Conservation (phyloP, 2,888 invertebrate species). For the Tetranychus truncatus region DNA sequence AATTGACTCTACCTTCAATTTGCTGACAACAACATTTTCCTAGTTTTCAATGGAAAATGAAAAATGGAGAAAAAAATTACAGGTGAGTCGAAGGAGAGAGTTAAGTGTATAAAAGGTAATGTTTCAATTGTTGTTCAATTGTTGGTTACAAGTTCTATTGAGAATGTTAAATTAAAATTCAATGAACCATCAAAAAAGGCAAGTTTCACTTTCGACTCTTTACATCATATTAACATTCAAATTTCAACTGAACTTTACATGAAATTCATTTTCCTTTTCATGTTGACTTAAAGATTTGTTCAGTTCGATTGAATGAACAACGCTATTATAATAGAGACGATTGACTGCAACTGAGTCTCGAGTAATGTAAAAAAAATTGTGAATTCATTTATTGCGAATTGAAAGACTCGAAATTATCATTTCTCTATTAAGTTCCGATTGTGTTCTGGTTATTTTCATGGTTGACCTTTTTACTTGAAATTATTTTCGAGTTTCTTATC, state of each 20-base stretch:
- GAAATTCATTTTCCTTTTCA: too few relatives aligned
- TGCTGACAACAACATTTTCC: slow-evolving; percentile 4
- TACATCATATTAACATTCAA: too few relatives aligned
- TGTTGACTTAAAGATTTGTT: too few relatives aligned
- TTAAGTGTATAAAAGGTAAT: not conserved
- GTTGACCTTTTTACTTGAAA: too few relatives aligned
- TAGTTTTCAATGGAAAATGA: not conserved
- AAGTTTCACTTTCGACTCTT: too few relatives aligned
- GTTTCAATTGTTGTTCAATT: not conserved
- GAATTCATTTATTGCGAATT: not conserved
- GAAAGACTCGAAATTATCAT: not conserved
- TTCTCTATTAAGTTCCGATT: not conserved
- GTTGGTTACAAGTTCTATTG: not conserved
- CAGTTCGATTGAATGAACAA: too few relatives aligned
- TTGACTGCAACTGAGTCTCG: too few relatives aligned
- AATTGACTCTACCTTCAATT: not conserved
- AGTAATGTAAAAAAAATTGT: not conserved
- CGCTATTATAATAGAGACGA: too few relatives aligned
- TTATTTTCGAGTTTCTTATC: too few relatives aligned
- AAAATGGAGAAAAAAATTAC: not conserved
- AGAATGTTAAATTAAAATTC: not conserved
- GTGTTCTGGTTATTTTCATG: too few relatives aligned
- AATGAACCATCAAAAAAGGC: not conserved
- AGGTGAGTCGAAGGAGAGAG: not conserved
- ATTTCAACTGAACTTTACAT: too few relatives aligned